Evolutionary conservation across 2,797 vertebrate genomes (phyloP), one percentile per base, ranked within the genome.

Genomic region (Alca torda): DNA sequence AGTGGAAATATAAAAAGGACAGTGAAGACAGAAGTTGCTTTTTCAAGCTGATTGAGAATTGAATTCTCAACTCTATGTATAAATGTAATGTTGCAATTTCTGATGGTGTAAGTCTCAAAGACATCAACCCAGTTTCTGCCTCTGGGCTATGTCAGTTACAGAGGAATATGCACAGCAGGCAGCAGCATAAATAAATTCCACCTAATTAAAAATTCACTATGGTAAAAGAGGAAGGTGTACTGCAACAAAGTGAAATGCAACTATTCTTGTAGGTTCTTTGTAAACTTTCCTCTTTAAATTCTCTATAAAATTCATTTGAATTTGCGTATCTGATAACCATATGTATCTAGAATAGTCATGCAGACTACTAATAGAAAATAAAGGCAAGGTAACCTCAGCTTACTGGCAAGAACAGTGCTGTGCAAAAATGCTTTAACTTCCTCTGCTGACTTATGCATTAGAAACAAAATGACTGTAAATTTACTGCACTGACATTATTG

Each of bases 401-500:
- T 61, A 13, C 56, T 50, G 78, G 51, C 45, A 87, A 75, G 63
- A 84, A 28, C 6, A 65, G 6, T 68, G 73, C 48, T 78, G 35
- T 50, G 54, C 48, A 81, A 51, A 94, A 79, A 1, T 37, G 30
- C 37, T 76, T 84, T 61, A 50, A 41, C 28, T 70, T 92, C n/a
- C 68, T 83, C 60, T 77, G 70, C 74, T 88, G 68, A 70, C 60
- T 72, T 53, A 33, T 60, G 65, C 60, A 31, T 53, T 59, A 87
- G 57, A 83, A 82, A n/a, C 31, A 88, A 89, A 85, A 84, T 65
- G 35, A 5, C 85, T 78, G 51, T 73, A 81, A 83, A 96, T 95
- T 86, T 73, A 43, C 59, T 78, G 26, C 24, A 37, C 48, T 90
- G 90, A 81, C 85, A 76, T 13, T n/a, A 63, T 16, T 84, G 93